Conservation (phyloP, 2,888 invertebrate species). For the Brachylomia viminalis region DNA sequence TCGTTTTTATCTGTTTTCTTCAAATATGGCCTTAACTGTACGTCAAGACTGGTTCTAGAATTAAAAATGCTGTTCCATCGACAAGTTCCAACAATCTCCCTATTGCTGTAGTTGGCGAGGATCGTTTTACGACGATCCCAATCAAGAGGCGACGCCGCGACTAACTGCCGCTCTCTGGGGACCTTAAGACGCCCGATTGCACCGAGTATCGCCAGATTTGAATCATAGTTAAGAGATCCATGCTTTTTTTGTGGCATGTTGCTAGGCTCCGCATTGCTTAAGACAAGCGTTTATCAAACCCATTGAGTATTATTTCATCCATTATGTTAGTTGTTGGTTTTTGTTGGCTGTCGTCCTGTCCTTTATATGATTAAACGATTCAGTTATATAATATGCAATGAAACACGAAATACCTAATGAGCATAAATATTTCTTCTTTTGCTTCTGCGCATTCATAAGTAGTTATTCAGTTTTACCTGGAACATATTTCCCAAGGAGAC, state of each 20-base stretch:
- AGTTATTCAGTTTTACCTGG: no score
- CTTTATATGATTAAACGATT: no score
- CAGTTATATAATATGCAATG: no score
- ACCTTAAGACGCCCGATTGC: constrained; percentile 63
- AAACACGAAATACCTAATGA: no score
- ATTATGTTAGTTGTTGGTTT: no score
- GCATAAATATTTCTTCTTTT: no score
- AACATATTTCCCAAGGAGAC: no score
- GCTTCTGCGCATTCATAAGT: no score
- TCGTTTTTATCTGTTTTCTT: not conserved
- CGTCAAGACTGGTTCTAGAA: not conserved
- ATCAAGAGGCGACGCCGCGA: constrained; percentile 88
- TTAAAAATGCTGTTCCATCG: constrained; percentile 48
- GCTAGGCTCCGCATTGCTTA: no score
- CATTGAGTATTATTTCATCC: no score
- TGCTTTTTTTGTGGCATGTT: not conserved
- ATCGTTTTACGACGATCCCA: constrained; percentile 88
- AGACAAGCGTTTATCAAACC: not conserved
- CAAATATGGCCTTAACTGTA: not conserved
- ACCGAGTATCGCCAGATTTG: constrained; percentile 55
- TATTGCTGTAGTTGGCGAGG: constrained; percentile 73
- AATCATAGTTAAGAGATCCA: constrained; percentile 17
- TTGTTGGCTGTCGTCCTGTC: no score
- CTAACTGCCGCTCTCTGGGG: constrained; percentile 85
- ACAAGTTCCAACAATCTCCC: constrained; percentile 60